phyloP scores from a whole-genome alignment of 2,113 vertebrate species.

The Picathartes gymnocephalus region DNA sequence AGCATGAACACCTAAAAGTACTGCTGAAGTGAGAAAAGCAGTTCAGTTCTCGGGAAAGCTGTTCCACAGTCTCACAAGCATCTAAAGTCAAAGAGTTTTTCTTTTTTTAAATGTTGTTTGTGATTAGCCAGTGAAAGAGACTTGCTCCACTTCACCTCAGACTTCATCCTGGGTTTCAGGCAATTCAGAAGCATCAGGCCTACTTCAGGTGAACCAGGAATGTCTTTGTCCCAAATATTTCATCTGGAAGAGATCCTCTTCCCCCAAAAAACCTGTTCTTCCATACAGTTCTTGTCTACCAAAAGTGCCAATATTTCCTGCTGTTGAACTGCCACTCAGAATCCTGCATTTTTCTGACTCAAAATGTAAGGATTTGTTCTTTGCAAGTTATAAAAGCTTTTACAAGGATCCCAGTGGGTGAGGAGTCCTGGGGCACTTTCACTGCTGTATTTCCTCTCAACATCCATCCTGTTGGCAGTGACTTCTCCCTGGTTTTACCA shows the following conservation, averaged over 20 bases:
- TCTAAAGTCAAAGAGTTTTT: not conserved
- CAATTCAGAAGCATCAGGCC: not conserved
- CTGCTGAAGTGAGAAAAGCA: not conserved
- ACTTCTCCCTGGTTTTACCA: not conserved
- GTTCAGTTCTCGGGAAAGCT: not conserved
- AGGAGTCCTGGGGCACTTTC: not conserved
- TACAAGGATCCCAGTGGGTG: not conserved
- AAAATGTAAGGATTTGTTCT: not conserved
- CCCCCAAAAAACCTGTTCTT: not conserved
- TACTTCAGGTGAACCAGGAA: not conserved
- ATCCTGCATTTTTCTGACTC: not conserved
- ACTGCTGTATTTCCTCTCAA: fast-evolving
- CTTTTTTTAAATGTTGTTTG: not conserved
- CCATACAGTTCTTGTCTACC: not conserved
- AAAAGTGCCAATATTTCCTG: not conserved
- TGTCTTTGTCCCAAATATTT: not conserved
- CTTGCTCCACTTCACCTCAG: not conserved
- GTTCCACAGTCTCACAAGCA: not conserved
- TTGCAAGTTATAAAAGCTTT: not conserved
- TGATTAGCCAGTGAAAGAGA: not conserved
- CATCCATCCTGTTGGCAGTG: not conserved
- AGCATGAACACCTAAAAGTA: not conserved
- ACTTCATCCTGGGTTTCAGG: not conserved
- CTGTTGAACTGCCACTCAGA: not conserved
- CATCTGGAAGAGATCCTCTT: not conserved